These are phyloP conservation scores for Rhyacophila brunnea DNA, from an alignment of 1,140 invertebrate genomes.

Conservation along the genomic window DNA sequence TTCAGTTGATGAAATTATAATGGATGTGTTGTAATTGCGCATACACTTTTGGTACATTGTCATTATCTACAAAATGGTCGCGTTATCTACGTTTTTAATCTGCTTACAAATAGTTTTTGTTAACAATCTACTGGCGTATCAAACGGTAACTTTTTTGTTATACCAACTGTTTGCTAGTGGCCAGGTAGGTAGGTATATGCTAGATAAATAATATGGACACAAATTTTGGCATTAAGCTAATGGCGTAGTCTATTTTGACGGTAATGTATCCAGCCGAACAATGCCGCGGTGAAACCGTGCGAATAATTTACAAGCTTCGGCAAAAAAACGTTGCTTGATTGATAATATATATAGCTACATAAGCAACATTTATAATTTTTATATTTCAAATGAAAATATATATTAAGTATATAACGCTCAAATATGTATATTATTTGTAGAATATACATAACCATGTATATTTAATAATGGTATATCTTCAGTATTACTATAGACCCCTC, in stretches of 20 bases:
- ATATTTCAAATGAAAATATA: too few relatives aligned
- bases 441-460: too few relatives aligned
- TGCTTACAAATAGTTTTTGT: slow-evolving; percentile 22
- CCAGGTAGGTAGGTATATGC: too few relatives aligned
- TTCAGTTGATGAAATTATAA: slow-evolving; percentile 36
- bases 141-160: slow-evolving; percentile 8
- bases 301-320: background rate
- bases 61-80: slow-evolving; percentile 33
- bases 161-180: background rate
- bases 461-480: too few relatives aligned
- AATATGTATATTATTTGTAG: too few relatives aligned
- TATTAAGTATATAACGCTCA: too few relatives aligned
- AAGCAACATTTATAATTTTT: too few relatives aligned
- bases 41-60: slow-evolving; percentile 29
- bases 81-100: slow-evolving; percentile 32
- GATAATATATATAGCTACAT: too few relatives aligned
- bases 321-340: too few relatives aligned
- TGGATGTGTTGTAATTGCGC: slow-evolving; percentile 33
- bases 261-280: slow-evolving; percentile 10
- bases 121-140: slow-evolving; percentile 14
- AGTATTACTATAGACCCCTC: too few relatives aligned
- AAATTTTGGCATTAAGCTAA: slow-evolving; percentile 2
- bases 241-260: slow-evolving; percentile 1
- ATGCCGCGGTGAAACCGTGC: background rate
- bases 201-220: slow-evolving; percentile 8